A percentile compares a stretch with the other conserved stretches of the same genome.
phyloP scores from a whole-genome alignment of 2,797 vertebrate genomes.

The Myotis findleyi region DNA sequence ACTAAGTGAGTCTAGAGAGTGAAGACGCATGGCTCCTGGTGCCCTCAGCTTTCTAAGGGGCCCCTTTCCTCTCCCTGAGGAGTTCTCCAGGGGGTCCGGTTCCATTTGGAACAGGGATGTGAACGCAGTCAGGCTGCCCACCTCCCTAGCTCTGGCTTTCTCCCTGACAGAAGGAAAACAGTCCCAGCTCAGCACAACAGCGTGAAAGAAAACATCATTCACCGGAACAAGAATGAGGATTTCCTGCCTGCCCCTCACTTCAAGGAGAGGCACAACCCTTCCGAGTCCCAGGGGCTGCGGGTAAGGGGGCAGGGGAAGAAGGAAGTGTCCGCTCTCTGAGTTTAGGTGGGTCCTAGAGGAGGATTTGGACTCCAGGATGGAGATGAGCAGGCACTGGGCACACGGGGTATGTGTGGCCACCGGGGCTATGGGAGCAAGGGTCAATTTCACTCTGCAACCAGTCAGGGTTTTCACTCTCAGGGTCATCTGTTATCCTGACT shows the following conservation, averaged over 20 bases:
- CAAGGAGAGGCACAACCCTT: neutral
- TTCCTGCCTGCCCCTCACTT: neutral
- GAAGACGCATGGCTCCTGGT: neutral
- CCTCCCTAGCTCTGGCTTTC: neutral
- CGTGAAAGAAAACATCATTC: neutral
- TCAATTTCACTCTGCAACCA: neutral
- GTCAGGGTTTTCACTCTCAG: neutral
- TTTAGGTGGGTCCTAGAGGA: neutral
- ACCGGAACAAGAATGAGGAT: neutral
- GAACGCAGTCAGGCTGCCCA: neutral
- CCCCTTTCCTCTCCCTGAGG: neutral
- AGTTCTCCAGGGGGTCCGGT: neutral
- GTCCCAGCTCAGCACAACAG: neutral
- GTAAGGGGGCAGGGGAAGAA: neutral
- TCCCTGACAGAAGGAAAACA: neutral
- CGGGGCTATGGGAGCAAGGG: neutral
- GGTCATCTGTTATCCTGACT: slow-evolving; percentile 8
- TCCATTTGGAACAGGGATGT: neutral
- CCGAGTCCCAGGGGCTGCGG: neutral
- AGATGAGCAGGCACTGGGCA: neutral
- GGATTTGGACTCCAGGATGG: neutral
- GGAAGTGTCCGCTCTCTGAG: neutral
- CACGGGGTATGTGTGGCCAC: neutral
- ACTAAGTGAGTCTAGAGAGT: neutral
- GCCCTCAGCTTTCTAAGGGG: neutral